phyloP scores from a whole-genome alignment of 2,113 vertebrate species.

The Hippocampus mohnikei region DNA sequence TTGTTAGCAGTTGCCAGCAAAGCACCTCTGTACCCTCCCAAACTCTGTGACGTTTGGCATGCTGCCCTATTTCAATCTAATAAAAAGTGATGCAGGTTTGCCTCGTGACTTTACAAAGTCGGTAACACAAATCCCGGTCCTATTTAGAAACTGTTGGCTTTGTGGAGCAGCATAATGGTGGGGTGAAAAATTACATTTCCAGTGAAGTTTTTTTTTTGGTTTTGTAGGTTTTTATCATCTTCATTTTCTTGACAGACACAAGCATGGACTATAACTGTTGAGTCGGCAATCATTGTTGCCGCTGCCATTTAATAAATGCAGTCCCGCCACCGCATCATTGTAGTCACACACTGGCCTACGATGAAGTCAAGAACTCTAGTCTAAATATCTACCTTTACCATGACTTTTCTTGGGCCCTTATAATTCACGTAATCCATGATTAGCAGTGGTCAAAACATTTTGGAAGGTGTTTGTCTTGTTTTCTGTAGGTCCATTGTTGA shows the following conservation, averaged over 20 bases:
- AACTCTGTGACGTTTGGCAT: conserved; percentile 18
- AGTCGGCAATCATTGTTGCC: conserved; percentile 4
- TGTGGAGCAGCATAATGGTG: conserved; percentile 19
- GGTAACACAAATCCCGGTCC: conserved; percentile 19
- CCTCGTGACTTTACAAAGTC: conserved; percentile 20
- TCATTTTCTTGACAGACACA: conserved; percentile 1
- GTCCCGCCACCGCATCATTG: neutral
- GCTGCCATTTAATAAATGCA: neutral
- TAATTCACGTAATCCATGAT: neutral
- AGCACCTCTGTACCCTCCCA: conserved; percentile 26
- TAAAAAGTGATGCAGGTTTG: conserved; percentile 27
- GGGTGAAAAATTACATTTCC: conserved; percentile 6
- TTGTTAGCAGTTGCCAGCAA: conserved; percentile 31
- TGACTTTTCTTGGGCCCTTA: neutral
- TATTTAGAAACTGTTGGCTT: conserved; percentile 27
- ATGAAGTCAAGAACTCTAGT: neutral
- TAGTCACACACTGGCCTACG: neutral
- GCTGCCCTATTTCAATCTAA: conserved; percentile 31
- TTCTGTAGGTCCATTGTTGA: no score
- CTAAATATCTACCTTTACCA: neutral
- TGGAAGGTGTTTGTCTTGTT: neutral
- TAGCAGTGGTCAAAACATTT: neutral
- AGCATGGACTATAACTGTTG: conserved; percentile 6
- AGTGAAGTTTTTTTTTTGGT: neutral
- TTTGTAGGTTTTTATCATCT: conserved; percentile 22